phyloP scores from a whole-genome alignment of 2,113 vertebrate genomes.

The Gasterosteus aculeatus region DNA sequence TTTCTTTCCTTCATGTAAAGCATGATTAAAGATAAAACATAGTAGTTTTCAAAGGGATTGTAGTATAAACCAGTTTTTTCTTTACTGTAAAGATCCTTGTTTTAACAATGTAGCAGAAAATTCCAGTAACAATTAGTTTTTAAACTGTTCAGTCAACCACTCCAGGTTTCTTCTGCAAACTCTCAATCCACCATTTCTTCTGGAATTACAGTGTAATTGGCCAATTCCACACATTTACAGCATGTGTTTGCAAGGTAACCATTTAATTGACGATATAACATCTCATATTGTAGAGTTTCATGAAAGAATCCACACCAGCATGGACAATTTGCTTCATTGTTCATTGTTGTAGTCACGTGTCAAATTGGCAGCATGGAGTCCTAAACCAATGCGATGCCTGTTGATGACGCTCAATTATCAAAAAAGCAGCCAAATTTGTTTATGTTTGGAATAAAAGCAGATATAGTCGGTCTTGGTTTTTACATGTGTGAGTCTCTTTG shows the following conservation, averaged over 20 bases:
- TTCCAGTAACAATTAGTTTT: neutral
- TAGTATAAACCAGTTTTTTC: neutral
- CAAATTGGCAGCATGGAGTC: neutral
- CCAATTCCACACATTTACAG: neutral
- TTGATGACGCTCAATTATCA: neutral
- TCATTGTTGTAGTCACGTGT: neutral
- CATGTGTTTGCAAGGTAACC: neutral
- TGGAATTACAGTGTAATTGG: neutral
- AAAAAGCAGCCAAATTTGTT: neutral
- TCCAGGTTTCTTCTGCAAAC: constrained; percentile 1
- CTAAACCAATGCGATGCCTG: neutral
- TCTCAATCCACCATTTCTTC: neutral
- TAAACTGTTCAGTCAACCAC: neutral
- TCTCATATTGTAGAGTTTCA: neutral
- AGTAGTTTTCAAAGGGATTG: neutral
- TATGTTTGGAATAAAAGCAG: neutral
- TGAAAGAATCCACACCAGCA: neutral
- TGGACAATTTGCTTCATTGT: neutral
- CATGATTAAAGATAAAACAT: neutral
- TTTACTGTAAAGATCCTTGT: constrained; percentile 3
- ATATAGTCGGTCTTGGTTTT: neutral
- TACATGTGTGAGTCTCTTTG: neutral
- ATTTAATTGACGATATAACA: neutral
- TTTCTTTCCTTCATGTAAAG: neutral
- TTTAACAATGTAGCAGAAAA: neutral